phyloP scores from a whole-genome alignment of 53 echinoderm and acorn worm genomes.

The Patiria pectinifera region DNA sequence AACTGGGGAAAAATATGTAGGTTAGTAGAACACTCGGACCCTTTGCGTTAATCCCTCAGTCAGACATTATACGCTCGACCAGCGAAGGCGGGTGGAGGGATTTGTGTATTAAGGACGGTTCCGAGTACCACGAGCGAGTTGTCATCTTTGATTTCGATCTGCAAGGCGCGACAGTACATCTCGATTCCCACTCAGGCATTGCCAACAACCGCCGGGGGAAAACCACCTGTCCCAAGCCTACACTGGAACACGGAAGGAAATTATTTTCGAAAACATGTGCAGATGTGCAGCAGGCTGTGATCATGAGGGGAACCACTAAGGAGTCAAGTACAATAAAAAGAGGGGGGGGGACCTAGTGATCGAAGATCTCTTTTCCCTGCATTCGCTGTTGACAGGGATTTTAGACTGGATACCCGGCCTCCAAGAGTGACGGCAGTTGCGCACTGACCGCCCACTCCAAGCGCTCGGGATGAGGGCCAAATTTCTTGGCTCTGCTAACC shows the following conservation, averaged over 20 bases:
- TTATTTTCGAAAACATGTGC: conserved; percentile 43
- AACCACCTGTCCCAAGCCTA: background rate
- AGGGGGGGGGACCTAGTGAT: too few relatives aligned
- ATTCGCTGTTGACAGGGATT: too few relatives aligned
- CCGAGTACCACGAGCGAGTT: background rate
- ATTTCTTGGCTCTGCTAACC: too few relatives aligned
- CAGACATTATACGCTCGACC: background rate
- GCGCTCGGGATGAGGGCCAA: too few relatives aligned
- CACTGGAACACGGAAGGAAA: conserved; percentile 27
- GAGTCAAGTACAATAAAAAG: background rate
- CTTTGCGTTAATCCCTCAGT: background rate
- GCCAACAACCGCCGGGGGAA: background rate
- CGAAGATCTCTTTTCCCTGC: too few relatives aligned
- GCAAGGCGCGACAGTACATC: background rate
- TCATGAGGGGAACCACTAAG: background rate
- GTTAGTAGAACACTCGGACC: background rate
- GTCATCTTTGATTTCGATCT: background rate
- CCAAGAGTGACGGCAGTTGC: too few relatives aligned
- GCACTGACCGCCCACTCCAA: too few relatives aligned
- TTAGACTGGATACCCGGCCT: too few relatives aligned
- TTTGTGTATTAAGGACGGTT: background rate
- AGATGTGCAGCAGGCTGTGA: background rate
- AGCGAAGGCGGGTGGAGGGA: background rate
- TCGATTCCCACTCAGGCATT: background rate
- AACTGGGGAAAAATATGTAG: background rate